Percentiles rank a stretch among this genome's conserved stretches.
Evolutionary conservation across 2,888 invertebrate genomes (phyloP).

Genomic region (Lymantria monacha): DNA sequence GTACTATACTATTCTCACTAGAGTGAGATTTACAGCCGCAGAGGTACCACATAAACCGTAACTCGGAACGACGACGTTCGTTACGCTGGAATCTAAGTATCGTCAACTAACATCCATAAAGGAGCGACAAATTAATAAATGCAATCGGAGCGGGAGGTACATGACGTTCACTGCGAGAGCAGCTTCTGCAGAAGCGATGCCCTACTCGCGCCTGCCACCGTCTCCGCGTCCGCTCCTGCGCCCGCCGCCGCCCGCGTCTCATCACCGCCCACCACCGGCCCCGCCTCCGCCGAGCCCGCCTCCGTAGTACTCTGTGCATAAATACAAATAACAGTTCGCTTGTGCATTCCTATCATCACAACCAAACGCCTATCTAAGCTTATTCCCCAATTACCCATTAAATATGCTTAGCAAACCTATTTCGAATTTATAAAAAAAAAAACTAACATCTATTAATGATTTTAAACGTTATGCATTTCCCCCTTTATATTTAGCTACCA

Average conservation of each 20-base stretch:
- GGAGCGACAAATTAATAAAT: constrained; percentile 63
- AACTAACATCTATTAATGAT: too few species aligned
- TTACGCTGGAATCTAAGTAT: constrained; percentile 51
- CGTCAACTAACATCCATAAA: constrained; percentile 48
- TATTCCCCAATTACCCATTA: background rate
- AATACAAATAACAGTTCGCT: constrained; percentile 2
- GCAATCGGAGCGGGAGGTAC: constrained; percentile 40
- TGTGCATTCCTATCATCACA: background rate
- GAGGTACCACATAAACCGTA: constrained; percentile 74
- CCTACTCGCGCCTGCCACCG: constrained; percentile 69
- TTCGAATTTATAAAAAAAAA: too few species aligned
- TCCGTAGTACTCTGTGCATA: constrained; percentile 74
- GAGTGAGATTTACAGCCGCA: constrained; percentile 71
- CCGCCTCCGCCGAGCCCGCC: constrained; percentile 74
- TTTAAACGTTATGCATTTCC: too few species aligned
- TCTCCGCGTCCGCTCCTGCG: constrained; percentile 28
- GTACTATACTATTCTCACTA: constrained; percentile 64
- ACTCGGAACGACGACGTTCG: constrained; percentile 51
- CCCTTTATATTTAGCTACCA: too few species aligned
- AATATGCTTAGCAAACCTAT: too few species aligned
- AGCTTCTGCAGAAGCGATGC: constrained; percentile 93
- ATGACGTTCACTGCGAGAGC: constrained; percentile 87
- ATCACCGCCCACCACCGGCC: constrained; percentile 48
- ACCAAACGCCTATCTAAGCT: background rate
- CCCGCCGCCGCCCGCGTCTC: constrained; percentile 42